Percentiles rank a stretch among this genome's conserved stretches.
Conservation (phyloP, 2,113 vertebrate species). For the Gadus macrocephalus region DNA sequence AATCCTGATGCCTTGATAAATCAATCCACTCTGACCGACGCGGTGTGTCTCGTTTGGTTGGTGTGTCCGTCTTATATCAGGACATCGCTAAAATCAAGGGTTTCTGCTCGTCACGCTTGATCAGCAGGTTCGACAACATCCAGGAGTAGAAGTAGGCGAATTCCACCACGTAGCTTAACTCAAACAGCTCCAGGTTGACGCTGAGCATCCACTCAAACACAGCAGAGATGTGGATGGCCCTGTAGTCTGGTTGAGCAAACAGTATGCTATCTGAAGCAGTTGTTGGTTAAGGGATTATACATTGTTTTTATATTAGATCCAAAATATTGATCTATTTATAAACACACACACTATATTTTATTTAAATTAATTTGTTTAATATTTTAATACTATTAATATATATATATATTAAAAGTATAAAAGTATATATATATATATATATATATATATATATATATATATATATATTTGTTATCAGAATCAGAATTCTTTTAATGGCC, state of each 20-base stretch:
- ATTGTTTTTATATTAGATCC: neutral
- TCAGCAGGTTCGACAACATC: slow-evolving; percentile 70
- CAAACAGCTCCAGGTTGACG: slow-evolving; percentile 71
- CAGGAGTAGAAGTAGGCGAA: slow-evolving; percentile 71
- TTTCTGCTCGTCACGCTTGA: slow-evolving; percentile 61
- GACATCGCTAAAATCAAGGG: slow-evolving; percentile 59
- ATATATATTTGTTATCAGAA: too few relatives aligned
- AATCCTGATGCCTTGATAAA: slow-evolving; percentile 5
- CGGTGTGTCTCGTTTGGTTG: neutral
- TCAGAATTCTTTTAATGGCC: too few relatives aligned
- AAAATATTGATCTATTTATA: neutral
- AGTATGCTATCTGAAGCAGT: slow-evolving; percentile 59
- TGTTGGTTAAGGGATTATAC: slow-evolving; percentile 33
- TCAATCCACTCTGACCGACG: neutral
- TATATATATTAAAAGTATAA: too few relatives aligned
- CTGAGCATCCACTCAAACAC: slow-evolving; percentile 74
- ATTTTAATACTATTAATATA: too few relatives aligned
- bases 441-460: too few relatives aligned
- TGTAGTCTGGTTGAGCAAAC: slow-evolving; percentile 47
- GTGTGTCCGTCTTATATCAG: slow-evolving; percentile 35
- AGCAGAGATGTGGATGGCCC: slow-evolving; percentile 62
- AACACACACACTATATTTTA: neutral
- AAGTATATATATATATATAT: too few relatives aligned
- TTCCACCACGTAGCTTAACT: slow-evolving; percentile 68
- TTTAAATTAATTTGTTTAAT: too few relatives aligned